Evolutionary conservation across 2,797 vertebrate species (phyloP), one percentile per base, ranked within the genome.

Genomic region (Scyliorhinus canicula): DNA sequence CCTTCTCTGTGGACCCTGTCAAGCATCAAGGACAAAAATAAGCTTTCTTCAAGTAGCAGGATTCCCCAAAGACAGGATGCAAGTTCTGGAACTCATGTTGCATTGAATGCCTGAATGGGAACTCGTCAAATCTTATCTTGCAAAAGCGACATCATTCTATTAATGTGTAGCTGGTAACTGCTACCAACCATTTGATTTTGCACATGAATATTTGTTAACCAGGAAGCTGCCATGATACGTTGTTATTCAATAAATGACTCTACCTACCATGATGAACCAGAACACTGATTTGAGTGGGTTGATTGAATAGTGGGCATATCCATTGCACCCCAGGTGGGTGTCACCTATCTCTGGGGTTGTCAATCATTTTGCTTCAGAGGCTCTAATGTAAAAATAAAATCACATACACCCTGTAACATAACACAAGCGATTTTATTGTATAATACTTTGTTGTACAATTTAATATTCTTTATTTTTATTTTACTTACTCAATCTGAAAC

Each of bases 51-150:
- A 91, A 63, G 57, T 63, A 40, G 57, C 88, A 24, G 88, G n/a
- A 44, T 86, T 63, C 7, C 55, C 35, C 16, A 91, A 55, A 63
- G 35, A 63, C 57, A 40, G 57, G 35, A 63, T 91, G 19, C 35
- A 91, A 91, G 88, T 91, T 11, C 88, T 63, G 12, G 57, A 63
- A 24, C 57, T 91, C 63, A 3, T 63, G 57, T 8, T 86, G 84
- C 84, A 55, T 55, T 63, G 88, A 91, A 91, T 5, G 57, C 57
- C 88, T 91, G 35, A 91, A n/a, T 44, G 88, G 60, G n/a, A 24
- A 63, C 86, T 55, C 60, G 60, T 1, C 55, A 91, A 91, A 91
- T 91, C 88, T 91, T 40, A 91, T 63, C 88, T 63, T 40, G 88
- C 4, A 57, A 91, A 91, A 91, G n/a, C 8, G 21, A 91, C 19